Percentiles rank a stretch among this genome's conserved stretches.
These are phyloP conservation scores for Azorinus chamasolen DNA, from an alignment of 2,888 invertebrate species.

Conservation along the genomic window DNA sequence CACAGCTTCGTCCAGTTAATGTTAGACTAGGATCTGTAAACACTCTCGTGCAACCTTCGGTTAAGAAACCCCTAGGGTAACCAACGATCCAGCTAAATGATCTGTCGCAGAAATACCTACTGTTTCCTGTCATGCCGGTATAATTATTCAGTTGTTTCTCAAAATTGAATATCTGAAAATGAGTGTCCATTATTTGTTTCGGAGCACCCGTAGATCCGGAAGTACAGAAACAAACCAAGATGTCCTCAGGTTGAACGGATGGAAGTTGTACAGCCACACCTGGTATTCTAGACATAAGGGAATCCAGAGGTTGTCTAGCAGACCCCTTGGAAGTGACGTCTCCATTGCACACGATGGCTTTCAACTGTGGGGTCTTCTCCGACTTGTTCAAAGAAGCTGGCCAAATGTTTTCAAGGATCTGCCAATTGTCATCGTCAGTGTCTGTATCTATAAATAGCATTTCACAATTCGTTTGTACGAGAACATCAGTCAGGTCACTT, in stretches of 20 bases:
- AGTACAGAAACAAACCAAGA: slow-evolving; percentile 30
- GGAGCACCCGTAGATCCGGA: slow-evolving; percentile 56
- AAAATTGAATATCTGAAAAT: slow-evolving; percentile 48
- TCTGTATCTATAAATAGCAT: slow-evolving; percentile 32
- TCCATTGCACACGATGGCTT: slow-evolving; percentile 35
- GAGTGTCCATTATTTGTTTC: slow-evolving; percentile 43
- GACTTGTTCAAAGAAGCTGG: background rate
- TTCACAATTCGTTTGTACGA: background rate
- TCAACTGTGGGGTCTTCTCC: slow-evolving; percentile 20
- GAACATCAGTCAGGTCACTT: slow-evolving; percentile 41
- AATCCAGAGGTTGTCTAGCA: background rate
- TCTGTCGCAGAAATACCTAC: slow-evolving; percentile 45
- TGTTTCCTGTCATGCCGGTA: slow-evolving; percentile 10
- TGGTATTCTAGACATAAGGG: background rate
- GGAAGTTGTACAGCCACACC: slow-evolving; percentile 22
- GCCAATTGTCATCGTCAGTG: slow-evolving; percentile 32
- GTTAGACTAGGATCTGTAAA: slow-evolving; percentile 44
- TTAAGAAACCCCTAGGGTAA: slow-evolving; percentile 39
- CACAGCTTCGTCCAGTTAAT: slow-evolving; percentile 30
- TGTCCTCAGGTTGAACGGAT: slow-evolving; percentile 54
- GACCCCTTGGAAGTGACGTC: background rate
- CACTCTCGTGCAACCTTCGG: slow-evolving; percentile 43
- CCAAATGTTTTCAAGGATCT: slow-evolving; percentile 40
- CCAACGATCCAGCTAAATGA: slow-evolving; percentile 53
- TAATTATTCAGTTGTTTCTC: background rate